phyloP scores from a whole-genome alignment of 2,113 vertebrate genomes.

The Hemiprocne comata region DNA sequence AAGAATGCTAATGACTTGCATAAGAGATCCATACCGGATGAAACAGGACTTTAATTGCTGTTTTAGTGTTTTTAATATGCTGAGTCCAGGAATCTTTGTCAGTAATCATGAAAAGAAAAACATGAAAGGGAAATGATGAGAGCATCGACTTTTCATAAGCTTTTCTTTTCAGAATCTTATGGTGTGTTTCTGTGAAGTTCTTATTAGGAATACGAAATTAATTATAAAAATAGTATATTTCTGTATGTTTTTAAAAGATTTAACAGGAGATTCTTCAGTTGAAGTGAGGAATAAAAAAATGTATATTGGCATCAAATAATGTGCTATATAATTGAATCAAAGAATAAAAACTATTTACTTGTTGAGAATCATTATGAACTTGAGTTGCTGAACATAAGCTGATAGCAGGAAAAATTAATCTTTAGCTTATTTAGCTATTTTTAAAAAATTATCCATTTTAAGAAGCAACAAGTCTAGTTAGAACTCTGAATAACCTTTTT shows the following conservation, averaged over 20 bases:
- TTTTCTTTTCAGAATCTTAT: slow-evolving; percentile 16
- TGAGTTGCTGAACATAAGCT: slow-evolving; percentile 8
- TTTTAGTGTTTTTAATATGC: slow-evolving; percentile 33
- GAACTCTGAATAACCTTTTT: background rate
- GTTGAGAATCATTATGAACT: background rate
- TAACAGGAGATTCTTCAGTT: background rate
- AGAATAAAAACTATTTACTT: background rate
- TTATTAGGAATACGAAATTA: slow-evolving; percentile 43
- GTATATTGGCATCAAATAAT: background rate
- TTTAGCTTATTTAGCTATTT: background rate
- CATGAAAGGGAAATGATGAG: slow-evolving; percentile 49
- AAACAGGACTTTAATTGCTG: slow-evolving; percentile 7
- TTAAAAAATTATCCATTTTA: background rate
- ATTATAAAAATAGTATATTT: slow-evolving; percentile 18
- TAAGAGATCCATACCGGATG: background rate
- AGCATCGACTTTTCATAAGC: slow-evolving; percentile 27
- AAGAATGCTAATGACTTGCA: background rate
- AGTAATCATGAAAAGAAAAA: slow-evolving; percentile 47
- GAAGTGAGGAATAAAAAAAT: background rate
- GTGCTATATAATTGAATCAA: background rate
- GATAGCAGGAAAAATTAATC: background rate
- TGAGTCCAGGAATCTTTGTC: slow-evolving; percentile 43
- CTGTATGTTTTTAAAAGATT: slow-evolving; percentile 23
- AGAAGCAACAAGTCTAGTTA: background rate
- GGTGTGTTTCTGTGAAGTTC: slow-evolving; percentile 33